A percentile compares a stretch with the other conserved stretches of the same genome.
These are phyloP conservation scores for Microchrysa polita DNA, from an alignment of 2,888 invertebrate genomes.

Conservation along the genomic window DNA sequence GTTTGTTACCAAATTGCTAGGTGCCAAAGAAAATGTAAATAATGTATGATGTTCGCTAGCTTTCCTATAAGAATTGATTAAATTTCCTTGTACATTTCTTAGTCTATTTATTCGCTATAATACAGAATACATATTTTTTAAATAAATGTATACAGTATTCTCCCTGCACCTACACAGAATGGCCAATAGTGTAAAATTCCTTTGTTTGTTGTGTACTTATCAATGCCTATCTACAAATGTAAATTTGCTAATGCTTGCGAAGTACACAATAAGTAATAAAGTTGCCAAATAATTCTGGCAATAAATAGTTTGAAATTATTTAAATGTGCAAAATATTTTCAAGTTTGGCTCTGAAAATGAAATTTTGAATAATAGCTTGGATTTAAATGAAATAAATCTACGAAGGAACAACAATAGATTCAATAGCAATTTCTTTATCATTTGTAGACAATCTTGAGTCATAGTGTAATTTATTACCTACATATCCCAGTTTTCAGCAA, in stretches of 20 bases:
- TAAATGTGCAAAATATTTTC: constrained; percentile 7
- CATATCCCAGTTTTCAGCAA: no score
- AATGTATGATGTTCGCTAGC: background rate
- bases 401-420: no score
- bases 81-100: background rate
- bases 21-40: constrained; percentile 3
- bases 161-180: background rate
- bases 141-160: background rate
- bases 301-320: background rate
- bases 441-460: no score
- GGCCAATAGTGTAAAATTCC: background rate
- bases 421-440: no score
- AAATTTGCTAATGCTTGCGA: no score
- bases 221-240: no score
- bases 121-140: background rate
- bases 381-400: no score
- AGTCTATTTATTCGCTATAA: background rate
- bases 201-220: background rate
- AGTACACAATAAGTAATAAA: background rate
- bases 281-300: constrained; percentile 5
- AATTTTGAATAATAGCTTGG: no score
- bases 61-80: background rate
- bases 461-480: no score
- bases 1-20: background rate
- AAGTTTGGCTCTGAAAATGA: no score